Evolutionary conservation across 2,113 vertebrate species (phyloP).

Genomic region (Otus sunia): DNA sequence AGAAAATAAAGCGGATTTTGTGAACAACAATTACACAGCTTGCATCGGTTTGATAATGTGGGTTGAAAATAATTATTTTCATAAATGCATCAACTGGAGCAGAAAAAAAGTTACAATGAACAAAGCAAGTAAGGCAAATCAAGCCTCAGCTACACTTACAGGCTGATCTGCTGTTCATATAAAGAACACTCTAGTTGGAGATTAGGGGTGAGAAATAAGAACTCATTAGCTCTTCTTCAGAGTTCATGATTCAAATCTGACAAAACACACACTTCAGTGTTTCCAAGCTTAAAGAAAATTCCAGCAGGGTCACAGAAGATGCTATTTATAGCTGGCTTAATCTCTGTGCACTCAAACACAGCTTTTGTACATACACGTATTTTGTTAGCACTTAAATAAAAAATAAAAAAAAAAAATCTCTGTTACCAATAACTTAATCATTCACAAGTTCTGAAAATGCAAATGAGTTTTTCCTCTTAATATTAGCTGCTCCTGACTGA

Average conservation of each 20-base stretch:
- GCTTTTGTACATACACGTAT: constrained; percentile 42
- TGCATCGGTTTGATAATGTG: background rate
- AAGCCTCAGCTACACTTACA: background rate
- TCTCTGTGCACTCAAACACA: constrained; percentile 48
- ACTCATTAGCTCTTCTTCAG: constrained; percentile 73
- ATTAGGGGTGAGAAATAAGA: constrained; percentile 53
- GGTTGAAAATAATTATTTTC: background rate
- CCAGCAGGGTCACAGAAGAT: constrained; percentile 67
- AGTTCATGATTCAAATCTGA: constrained; percentile 71
- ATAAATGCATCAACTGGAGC: background rate
- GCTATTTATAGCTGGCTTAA: constrained; percentile 75
- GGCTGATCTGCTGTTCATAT: background rate
- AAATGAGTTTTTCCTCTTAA: background rate
- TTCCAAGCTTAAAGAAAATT: constrained; percentile 75
- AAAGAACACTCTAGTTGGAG: constrained; percentile 29
- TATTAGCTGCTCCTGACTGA: constrained; percentile 19
- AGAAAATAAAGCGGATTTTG: background rate
- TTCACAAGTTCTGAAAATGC: constrained; percentile 2
- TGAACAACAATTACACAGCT: background rate
- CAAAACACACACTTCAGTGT: constrained; percentile 77
- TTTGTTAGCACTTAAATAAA: constrained; percentile 9
- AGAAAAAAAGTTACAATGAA: background rate
- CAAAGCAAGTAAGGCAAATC: background rate
- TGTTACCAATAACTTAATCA: constrained; percentile 9
- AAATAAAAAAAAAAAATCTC: background rate